Conservation (phyloP, 2,888 invertebrate genomes). For the Hylaea fasciaria region DNA sequence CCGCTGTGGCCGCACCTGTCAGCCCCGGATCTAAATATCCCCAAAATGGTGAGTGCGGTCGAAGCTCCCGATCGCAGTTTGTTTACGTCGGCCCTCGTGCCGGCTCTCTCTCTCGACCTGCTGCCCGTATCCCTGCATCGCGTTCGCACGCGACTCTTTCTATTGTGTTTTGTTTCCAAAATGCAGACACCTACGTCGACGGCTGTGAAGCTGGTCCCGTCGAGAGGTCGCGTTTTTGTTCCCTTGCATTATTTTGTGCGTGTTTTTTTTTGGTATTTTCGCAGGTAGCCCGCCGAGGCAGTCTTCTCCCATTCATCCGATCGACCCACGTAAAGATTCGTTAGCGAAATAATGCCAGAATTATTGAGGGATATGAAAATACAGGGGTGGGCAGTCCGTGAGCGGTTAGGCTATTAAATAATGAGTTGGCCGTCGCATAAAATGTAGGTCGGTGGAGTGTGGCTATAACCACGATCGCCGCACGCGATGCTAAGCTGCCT, state of each 20-base stretch:
- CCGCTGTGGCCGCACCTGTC: constrained; percentile 65
- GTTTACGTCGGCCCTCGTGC: constrained; percentile 82
- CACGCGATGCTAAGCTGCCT: constrained; percentile 70
- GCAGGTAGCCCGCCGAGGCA: constrained; percentile 72
- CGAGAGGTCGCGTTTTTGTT: constrained; percentile 78
- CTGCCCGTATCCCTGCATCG: constrained; percentile 79
- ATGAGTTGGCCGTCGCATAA: constrained; percentile 77
- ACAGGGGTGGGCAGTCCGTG: constrained; percentile 69
- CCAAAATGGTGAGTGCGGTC: constrained; percentile 84
- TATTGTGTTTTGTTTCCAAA: constrained; percentile 84
- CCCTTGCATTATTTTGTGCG: constrained; percentile 67
- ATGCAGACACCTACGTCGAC: constrained; percentile 81
- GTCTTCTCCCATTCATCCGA: constrained; percentile 60
- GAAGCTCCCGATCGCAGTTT: constrained; percentile 81
- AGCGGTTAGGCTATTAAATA: constrained; percentile 68
- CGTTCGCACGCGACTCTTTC: constrained; percentile 80
- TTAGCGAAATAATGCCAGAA: constrained; percentile 41
- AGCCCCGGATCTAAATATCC: constrained; percentile 68
- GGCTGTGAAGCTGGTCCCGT: constrained; percentile 70
- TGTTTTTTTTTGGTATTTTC: constrained; percentile 73
- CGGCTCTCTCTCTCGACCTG: constrained; percentile 79
- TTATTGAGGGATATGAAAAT: constrained; percentile 53
- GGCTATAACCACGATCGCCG: constrained; percentile 61
- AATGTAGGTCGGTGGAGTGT: constrained; percentile 83
- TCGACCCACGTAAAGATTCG: constrained; percentile 36